Base-by-base conservation (phyloP, 2,113 vertebrate species). In the Apteryx owenii region DNA sequence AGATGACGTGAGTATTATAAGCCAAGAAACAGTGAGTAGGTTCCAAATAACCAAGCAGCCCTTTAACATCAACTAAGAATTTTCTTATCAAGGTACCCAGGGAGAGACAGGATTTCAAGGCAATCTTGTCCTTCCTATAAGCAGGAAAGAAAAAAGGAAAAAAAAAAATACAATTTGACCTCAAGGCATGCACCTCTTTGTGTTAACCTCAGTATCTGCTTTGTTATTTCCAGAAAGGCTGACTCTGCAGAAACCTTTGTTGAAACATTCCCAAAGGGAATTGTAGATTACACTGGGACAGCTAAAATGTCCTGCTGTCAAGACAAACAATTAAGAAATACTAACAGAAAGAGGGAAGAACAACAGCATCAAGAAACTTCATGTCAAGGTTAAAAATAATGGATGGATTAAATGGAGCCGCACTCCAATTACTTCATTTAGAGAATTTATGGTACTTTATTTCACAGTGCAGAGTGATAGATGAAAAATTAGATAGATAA, bases 271-370 rank as follows among this genome's bases (percentile, higher is more conserved):
- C 96, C 97, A 82, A 90, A 60, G 90, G 96, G 96, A 61, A 79
- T 56, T 92, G 76, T 48, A 77, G 79, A 85, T 95, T 85, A 75
- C 93, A 75, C 38, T 18, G 80, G 93, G 93, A 95, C 65, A 92
- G 90, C 85, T 38, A 84, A 83, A 48, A 22, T 3, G 33, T 89
- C 84, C 95, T 40, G 89, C 90, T 96, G 95, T 96, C 94, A 96
- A 88, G 94, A 85, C 64, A 82, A 65, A 93, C 88, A 89, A 91
- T 96, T 97, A 93, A 94, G 85, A 73, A 92, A 95, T 93, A 85
- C 70, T 68, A 93, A 90, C 85, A 95, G 92, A 14, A 51, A 36
- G 40, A 19, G 19, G 22, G 28, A 18, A 42, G 6, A 1, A 40
- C 83, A 69, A 48, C 71, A 81, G 62, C 71, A 33, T 36, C 69